Base-by-base conservation (phyloP, 2,797 vertebrate species). In the Brachymystax lenok region DNA sequence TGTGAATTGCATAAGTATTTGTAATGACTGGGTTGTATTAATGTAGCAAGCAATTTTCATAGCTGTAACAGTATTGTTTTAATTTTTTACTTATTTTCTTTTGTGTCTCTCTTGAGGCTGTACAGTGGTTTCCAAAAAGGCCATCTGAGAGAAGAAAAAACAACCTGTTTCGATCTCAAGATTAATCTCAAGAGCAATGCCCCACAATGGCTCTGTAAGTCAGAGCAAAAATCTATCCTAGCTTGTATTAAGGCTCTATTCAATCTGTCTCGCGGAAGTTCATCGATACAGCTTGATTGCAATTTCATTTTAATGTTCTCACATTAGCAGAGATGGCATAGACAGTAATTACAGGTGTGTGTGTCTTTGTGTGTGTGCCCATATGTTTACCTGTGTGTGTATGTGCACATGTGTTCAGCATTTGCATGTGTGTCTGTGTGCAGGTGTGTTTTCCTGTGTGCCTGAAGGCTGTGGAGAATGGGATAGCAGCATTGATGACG, bases 281-380 rank as follows among this genome's bases (percentile, higher is more conserved):
- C 40, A 46, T 2, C 10, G 10, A 13, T 46, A 46, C 40, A 46
- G 40, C 2, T 10, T 46, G 40, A 46, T 46, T 46, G 2, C 12
- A 13, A 46, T 46, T 46, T 46, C 0, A 46, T 10, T 2, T 0
- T 8, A 10, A 46, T 46, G 40, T 46, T 46, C 40, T 46, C 40
- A 46, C 10, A 10, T 46, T 46, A 46, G 10, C 40, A 3, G 40
- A 46, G 40, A 46, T 10, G 3, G 40, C 40, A 46, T 46, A 46
- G 40, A 12, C 40, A 46, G 40, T 46, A 90, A 92, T 90, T 88
- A 87, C 83, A 81, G 78, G 40, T 46, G 40, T 54, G n/a, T 64
- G 35, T 70, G n/a, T 40, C 17, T 46, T 6, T 46, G 5, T 35
- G 33, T 40, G 35, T 40, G 40, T 40, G 8, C 40, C 35, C 35